Base-by-base conservation (phyloP, 1,140 invertebrate species). In the Calycopis cecrops region DNA sequence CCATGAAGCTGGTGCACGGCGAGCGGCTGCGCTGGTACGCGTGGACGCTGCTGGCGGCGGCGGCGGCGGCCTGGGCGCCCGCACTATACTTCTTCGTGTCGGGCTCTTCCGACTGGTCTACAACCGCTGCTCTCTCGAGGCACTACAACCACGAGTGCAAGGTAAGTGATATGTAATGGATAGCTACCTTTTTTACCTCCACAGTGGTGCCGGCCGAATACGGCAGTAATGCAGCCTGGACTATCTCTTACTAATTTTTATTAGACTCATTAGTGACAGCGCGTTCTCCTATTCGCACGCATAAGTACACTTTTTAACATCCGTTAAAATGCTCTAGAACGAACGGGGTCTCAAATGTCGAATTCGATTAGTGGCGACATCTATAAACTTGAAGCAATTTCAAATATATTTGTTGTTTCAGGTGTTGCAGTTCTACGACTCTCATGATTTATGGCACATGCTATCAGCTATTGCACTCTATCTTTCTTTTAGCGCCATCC, bases 391-490 rank as follows among this genome's bases (percentile, higher is more conserved):
- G 8, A 34, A n/a, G 17, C 11, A n/a, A 8, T 21, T 35, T 17
- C 12, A 38, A 18, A 9, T 1, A 14, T 11, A 8, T 16, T 14
- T 12, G 4, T 28, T 53, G n/a, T 11, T 16, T 1, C 60, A 91
- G 38, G 67, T 97, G 17, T 78, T 96, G 21, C 87, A 92, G 60
- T 97, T 97, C 77, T 97, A 95, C 79, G 96, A 98, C 85, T 91
- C 89, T 52, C 96, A 98, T 81, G 96, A 98, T 71, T 91, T 97
- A 52, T 98, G 96, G 96, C 96, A 98, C 85, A 93, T 97, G 72
- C 85, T 97, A 10, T 97, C 96, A n/a, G 94, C 96, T n/a, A 89
- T 92, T 17, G 94, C 93, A 40, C 92, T 98, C 89, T 97, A 97
- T 73, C 94, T 97, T 71, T 94, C 94, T n/a, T 98, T 97, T 77